Conservation (phyloP, 2,797 vertebrate genomes). For the Hypotaenidia philippensis region DNA sequence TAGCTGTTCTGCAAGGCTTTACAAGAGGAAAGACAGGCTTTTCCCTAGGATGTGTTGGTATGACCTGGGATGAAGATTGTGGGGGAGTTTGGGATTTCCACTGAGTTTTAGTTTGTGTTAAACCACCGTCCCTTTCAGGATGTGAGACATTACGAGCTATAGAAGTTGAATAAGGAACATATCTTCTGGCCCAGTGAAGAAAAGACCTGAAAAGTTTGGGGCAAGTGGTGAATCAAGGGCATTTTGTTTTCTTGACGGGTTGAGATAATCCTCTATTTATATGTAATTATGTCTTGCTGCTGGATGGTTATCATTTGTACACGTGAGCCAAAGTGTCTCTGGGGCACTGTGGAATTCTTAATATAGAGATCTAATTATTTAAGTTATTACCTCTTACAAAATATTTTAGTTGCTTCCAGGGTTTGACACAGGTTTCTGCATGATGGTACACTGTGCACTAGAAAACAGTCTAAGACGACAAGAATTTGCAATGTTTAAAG, state of each 20-base stretch:
- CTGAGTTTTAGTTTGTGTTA: neutral
- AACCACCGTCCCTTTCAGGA: neutral
- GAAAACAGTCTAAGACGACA: neutral
- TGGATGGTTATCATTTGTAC: neutral
- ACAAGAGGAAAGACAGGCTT: neutral
- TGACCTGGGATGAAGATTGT: neutral
- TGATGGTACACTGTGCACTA: neutral
- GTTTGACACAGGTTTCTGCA: neutral
- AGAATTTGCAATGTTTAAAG: neutral
- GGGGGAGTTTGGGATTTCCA: neutral
- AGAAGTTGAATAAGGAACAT: neutral
- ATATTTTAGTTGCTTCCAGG: neutral
- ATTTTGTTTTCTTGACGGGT: neutral
- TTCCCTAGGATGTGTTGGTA: neutral
- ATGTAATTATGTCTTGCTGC: neutral
- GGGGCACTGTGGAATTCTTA: neutral
- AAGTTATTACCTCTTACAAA: neutral
- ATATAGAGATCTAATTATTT: neutral
- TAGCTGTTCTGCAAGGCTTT: neutral
- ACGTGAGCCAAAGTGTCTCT: neutral
- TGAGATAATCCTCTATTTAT: neutral
- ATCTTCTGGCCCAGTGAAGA: neutral
- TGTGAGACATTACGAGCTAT: neutral
- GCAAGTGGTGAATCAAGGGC: neutral
- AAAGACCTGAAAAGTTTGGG: neutral